Base-by-base conservation (phyloP, 2,888 invertebrate species). In the Synergus laeviventris region DNA sequence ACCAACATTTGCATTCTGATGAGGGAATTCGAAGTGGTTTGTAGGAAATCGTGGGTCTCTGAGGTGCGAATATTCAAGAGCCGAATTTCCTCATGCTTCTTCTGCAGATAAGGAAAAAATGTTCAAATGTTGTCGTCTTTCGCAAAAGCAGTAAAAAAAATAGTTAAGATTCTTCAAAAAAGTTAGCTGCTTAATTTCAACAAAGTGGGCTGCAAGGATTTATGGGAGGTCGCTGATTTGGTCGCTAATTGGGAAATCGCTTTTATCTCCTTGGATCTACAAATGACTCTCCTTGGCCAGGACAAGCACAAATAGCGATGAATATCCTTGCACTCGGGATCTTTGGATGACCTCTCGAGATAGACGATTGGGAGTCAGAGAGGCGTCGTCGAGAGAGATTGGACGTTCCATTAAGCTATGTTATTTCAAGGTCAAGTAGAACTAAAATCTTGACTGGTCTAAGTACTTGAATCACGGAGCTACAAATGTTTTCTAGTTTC, bases 221-320 rank as follows among this genome's bases (percentile, higher is more conserved):
- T 73, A 39, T 73, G 9, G 31, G 73, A 49, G 49, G 49, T 49
- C 45, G 12, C 18, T n/a, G 70, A 61, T 75, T 75, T 62, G 70
- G 73, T 74, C 64, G 78, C 78, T 78, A 78, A 78, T 78, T 78
- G 77, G 78, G 77, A 78, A 78, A 78, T 78, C 74, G 77, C 39
- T 24, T 64, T 39, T 78, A 78, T 78, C 78, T 66, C 31, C 11
- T 36, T 14, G 64, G 74, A 78, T 78, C 78, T 78, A 78, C 78
- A 77, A 78, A 78, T 77, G 73, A 59, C 59, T 59, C 59, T 59
- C 24, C 59, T 59, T 5, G 14, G 14, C 21, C 24, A 24, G 14
- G 14, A 59, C 59, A 24, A 59, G 24, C 24, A 59, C 59, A 21
- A 24, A 14, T 59, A 24, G 59, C 59, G 59, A 59, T 59, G 24